Evolutionary conservation across 2,797 vertebrate species (phyloP).

Genomic region (Aphelocoma californica): DNA sequence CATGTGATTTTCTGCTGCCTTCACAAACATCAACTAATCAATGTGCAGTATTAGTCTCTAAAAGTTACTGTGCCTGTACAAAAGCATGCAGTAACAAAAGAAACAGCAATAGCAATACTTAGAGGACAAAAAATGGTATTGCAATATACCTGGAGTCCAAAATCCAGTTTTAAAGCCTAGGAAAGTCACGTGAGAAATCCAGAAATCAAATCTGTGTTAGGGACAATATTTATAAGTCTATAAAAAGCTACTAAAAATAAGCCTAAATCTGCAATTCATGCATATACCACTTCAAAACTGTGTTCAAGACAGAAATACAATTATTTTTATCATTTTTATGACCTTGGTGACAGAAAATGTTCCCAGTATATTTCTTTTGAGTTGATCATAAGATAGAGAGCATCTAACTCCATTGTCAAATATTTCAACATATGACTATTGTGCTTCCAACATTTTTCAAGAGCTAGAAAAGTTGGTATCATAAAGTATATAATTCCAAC

Average conservation of each 20-base stretch:
- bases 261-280: neutral
- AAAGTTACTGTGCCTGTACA: neutral
- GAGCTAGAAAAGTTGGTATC: neutral
- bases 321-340: neutral
- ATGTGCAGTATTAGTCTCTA: neutral
- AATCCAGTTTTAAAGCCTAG: neutral
- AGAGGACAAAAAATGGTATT: neutral
- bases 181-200: neutral
- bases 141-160: neutral
- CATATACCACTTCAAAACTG: neutral
- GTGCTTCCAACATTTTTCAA: neutral
- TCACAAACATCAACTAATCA: neutral
- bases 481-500: neutral
- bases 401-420: neutral
- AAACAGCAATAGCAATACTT: neutral
- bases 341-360: neutral
- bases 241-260: neutral
- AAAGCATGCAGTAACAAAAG: neutral
- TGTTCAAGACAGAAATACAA: neutral
- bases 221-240: neutral
- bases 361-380: neutral
- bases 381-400: neutral
- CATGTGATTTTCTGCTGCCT: conserved; percentile 1
- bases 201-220: neutral
- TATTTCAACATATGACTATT: neutral